A percentile compares a stretch with the other conserved stretches of the same genome.
Conservation (phyloP, 2,797 vertebrate species). For the Pangasius macronema region DNA sequence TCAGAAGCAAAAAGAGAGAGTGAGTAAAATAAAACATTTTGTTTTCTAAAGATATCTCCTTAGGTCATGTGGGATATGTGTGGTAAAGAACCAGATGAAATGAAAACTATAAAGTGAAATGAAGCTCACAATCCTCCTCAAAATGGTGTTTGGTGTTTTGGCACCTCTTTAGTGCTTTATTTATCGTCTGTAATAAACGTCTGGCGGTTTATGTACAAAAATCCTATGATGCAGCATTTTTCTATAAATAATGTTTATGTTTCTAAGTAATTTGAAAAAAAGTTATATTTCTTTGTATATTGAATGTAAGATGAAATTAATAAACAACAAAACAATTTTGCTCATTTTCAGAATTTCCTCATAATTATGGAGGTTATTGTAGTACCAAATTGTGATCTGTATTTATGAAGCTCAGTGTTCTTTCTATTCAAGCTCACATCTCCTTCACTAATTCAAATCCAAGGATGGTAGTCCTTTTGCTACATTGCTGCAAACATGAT, state of each 20-base stretch:
- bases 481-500: slow-evolving; percentile 5
- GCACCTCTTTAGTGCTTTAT: slow-evolving; percentile 34
- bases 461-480: slow-evolving; percentile 3
- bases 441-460: neutral
- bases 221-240: neutral
- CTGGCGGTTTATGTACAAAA: slow-evolving; percentile 12
- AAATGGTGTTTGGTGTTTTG: slow-evolving; percentile 67
- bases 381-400: neutral
- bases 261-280: neutral
- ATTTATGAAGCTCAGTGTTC: neutral
- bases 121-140: slow-evolving; percentile 57
- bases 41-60: slow-evolving; percentile 49
- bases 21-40: slow-evolving; percentile 28
- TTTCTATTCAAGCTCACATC: neutral
- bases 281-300: neutral
- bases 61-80: slow-evolving; percentile 46
- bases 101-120: slow-evolving; percentile 63
- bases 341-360: neutral
- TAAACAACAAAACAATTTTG: neutral
- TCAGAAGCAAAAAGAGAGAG: slow-evolving; percentile 31
- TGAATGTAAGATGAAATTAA: neutral
- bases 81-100: slow-evolving; percentile 32
- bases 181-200: slow-evolving; percentile 45
- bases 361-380: neutral
- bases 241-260: neutral